Evolutionary conservation across 53 echinoderm and acorn worm genomes (phyloP), one percentile per base, ranked within the genome.

Genomic region (Glandiceps talaboti): DNA sequence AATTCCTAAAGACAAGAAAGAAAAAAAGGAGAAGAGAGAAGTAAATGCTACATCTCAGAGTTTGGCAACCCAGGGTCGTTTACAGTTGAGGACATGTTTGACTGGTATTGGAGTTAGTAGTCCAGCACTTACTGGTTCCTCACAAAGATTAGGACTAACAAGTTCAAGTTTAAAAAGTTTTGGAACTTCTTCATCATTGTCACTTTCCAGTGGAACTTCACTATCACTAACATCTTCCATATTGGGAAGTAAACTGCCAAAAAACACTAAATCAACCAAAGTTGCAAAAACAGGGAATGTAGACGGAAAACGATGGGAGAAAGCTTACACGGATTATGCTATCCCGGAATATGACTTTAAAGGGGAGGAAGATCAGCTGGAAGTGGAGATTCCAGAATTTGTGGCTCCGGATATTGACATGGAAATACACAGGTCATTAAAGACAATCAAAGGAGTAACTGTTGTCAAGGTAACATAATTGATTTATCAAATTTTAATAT

Each of bases 281-380:
- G 64, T 20, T 45, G 20, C 64, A 6, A 6, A 45, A 6, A 45
- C 6, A 12, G 20, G 6, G 20, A 12, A 12, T 6, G 6, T 20
- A 45, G 20, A 6, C 20, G 64, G 6, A 45, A 20, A 6, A 6
- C 6, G 64, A 20, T 12, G 6, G 20, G 64, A 45, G 6, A 45
- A 33, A 25, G 25, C 31, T 6, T 74, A 33, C 14, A 30, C 83
- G 28, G 76, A 83, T 79, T 87, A 79, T 87, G 87, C 79, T 45
- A 87, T 83, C 64, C 87, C 82, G 1, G 29, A 76, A 25, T 87
- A 87, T 75, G 82, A 87, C 33, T 87, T 87, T 76, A 82, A 83
- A 30, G 27, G 33, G 14, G 82, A 82, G 27, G 72, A 30, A 30
- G 28, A 1, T 14, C 82, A 79, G 0, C n/a, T 28, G 1, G 75